phyloP scores from a whole-genome alignment of 2,797 vertebrate species.

The Lagocephalus sceleratus region DNA sequence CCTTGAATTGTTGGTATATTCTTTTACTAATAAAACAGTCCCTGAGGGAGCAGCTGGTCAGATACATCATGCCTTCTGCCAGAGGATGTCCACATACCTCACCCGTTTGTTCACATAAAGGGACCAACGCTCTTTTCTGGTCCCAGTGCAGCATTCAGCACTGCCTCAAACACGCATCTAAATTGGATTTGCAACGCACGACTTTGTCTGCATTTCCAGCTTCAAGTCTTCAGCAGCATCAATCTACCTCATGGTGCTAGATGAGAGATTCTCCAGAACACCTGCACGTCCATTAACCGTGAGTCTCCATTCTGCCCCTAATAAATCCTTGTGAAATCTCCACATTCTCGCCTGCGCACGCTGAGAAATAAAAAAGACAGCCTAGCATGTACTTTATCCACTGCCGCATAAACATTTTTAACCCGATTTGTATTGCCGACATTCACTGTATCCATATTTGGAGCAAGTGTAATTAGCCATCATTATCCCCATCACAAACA shows the following conservation, averaged over 20 bases:
- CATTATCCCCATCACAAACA: constrained; percentile 32
- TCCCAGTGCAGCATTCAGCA: constrained; percentile 9
- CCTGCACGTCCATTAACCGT: constrained; percentile 2
- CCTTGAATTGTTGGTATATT: too few species aligned
- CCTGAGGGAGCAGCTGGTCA: too few species aligned
- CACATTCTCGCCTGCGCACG: neutral
- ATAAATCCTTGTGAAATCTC: neutral
- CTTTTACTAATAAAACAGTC: too few species aligned
- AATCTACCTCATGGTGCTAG: neutral
- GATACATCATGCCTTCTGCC: too few species aligned
- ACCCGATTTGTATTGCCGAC: constrained; percentile 2
- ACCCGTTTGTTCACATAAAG: neutral
- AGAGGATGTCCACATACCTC: too few species aligned
- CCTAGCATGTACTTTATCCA: constrained; percentile 19
- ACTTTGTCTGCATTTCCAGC: too few species aligned
- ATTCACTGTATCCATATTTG: constrained; percentile 22
- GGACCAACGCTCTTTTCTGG: neutral
- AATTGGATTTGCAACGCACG: neutral
- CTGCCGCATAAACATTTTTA: constrained; percentile 22
- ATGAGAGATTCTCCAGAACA: neutral
- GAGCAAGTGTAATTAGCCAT: constrained; percentile 42
- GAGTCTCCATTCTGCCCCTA: neutral
- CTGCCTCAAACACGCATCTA: neutral
- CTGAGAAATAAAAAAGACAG: neutral
- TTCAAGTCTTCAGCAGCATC: too few species aligned